Percentiles rank a stretch among this genome's conserved stretches.
These are phyloP conservation scores for Sula dactylatra DNA, from an alignment of 2,113 vertebrate genomes.

Conservation along the genomic window DNA sequence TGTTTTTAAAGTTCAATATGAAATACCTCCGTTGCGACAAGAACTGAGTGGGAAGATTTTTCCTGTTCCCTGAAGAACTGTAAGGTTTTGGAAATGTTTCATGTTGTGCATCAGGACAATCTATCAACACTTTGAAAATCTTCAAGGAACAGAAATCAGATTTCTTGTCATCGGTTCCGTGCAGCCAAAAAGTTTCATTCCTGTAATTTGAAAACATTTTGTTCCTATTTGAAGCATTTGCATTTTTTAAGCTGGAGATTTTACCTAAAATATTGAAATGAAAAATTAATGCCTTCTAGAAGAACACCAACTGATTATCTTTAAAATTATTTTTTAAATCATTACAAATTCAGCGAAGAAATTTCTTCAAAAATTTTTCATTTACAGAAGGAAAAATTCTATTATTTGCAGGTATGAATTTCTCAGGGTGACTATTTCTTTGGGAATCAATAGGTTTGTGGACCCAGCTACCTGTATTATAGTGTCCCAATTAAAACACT, in stretches of 20 bases:
- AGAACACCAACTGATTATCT: accelerated
- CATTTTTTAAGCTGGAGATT: neutral
- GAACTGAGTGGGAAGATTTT: constrained; percentile 49
- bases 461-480: neutral
- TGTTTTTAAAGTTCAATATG: neutral
- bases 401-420: neutral
- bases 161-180: neutral
- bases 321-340: neutral
- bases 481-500: neutral
- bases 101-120: neutral
- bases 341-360: neutral
- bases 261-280: neutral
- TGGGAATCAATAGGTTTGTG: neutral
- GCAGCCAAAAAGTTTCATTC: accelerated
- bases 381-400: neutral
- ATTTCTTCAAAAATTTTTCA: neutral
- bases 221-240: neutral
- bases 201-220: neutral
- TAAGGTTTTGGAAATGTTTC: constrained; percentile 14
- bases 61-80: constrained; percentile 29
- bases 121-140: neutral
- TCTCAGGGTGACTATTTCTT: neutral
- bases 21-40: neutral
- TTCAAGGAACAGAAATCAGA: neutral
- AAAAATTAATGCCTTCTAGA: neutral